Base-by-base conservation (phyloP, 2,888 invertebrate genomes). In the Xestia c-nigrum region DNA sequence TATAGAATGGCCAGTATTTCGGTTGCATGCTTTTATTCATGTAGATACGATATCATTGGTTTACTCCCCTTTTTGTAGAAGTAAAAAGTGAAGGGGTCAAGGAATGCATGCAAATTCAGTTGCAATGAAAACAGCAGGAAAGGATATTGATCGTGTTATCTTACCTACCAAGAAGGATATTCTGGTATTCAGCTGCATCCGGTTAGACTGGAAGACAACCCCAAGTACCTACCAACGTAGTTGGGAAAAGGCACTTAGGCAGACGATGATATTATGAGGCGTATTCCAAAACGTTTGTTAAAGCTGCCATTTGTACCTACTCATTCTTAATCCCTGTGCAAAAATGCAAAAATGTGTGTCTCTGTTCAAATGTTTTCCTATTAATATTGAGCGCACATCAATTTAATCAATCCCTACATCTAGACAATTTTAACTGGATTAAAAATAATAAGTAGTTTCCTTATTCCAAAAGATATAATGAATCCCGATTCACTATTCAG, bases 21-120 rank as follows among this genome's bases (percentile, higher is more conserved):
- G 78, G 84, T 79, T 78, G 68, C 63, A 82, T 71, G 69, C 38
- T 75, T 61, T 61, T 59, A 31, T 64, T 72, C 24, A 69, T 72
- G 69, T 55, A 43, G 65, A 57, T 61, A 63, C n/a, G 21, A 70
- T 75, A 70, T 50, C 70, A 47, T 55, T 66, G 65, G 31, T 40
- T 16, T 40, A n/a, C 4, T 47, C 52, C 47, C 61, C n/a, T 66
- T 65, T 43, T 12, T 5, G 19, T 50, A 24, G 10, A 21, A 59
- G 5, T 55, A 14, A 6, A 46, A 47, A 46, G 43, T 46, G 31
- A 70, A 55, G 31, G 16, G 43, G n/a, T 43, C 24, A 43, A 24
- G 40, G 10, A 16, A 43, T 21, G 38, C 5, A 21, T 14, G 38
- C 10, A 19, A 67, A 67, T 19, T 24, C 69, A 6, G 63, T 21